These are phyloP conservation scores for Miniopterus natalensis DNA, from an alignment of 2,113 vertebrate genomes.

Conservation along the genomic window DNA sequence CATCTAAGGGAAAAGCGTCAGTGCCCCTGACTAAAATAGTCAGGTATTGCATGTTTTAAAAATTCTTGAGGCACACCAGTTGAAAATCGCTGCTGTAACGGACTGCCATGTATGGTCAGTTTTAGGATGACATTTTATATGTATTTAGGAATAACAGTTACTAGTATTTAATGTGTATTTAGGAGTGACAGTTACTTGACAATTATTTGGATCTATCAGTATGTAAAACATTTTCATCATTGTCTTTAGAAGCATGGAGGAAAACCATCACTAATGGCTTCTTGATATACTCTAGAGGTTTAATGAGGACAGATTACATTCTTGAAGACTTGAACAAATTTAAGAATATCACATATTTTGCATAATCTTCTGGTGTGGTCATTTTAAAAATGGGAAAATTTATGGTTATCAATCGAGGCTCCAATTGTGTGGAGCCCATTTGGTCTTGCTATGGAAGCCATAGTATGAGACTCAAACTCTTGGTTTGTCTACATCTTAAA, in stretches of 20 bases:
- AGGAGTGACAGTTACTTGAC: not conserved
- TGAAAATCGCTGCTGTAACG: not conserved
- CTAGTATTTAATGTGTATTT: not conserved
- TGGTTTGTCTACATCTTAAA: not conserved
- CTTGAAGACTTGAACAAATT: slow-evolving; percentile 1
- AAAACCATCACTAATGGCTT: not conserved
- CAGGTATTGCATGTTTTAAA: not conserved
- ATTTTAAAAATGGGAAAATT: slow-evolving; percentile 5
- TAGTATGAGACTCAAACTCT: not conserved
- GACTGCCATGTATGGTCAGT: not conserved
- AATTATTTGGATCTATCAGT: not conserved
- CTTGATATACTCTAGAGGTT: not conserved
- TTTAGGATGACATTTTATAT: slow-evolving; percentile 38
- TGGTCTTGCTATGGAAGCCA: not conserved
- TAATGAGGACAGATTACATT: slow-evolving; percentile 1
- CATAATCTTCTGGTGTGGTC: slow-evolving; percentile 9
- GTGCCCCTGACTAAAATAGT: not conserved
- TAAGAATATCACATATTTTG: slow-evolving; percentile 14
- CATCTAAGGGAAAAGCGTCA: not conserved
- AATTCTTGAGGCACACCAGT: not conserved
- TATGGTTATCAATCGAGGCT: not conserved
- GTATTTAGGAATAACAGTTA: slow-evolving; percentile 14
- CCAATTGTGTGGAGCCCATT: not conserved
- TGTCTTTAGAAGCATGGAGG: not conserved
- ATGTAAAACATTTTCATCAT: slow-evolving; percentile 24